Conservation (phyloP, 92 coral and sea anemone genomes). For the Siderastrea siderea region DNA sequence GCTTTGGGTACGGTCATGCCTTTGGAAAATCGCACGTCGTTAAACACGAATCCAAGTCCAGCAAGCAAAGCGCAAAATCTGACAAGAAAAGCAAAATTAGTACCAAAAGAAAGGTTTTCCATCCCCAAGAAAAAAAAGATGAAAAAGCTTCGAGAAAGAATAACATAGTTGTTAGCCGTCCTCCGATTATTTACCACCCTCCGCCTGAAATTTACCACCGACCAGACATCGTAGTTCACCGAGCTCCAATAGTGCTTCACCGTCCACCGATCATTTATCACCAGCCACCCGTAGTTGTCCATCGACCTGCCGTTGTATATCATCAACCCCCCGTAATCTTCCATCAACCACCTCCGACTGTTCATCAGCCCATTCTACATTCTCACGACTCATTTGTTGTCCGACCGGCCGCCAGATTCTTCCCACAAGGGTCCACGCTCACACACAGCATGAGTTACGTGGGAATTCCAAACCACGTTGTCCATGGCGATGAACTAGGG, state of each 20-base stretch:
- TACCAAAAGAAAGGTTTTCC: conserved; percentile 36
- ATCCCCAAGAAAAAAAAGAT: conserved; percentile 76
- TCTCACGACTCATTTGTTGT: conserved; percentile 93
- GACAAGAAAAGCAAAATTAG: conserved; percentile 47
- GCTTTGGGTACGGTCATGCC: conserved; percentile 60
- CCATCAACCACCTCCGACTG: conserved; percentile 98
- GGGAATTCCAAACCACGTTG: conserved; percentile 90
- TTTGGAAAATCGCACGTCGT: conserved; percentile 91
- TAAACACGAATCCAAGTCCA: conserved; percentile 40
- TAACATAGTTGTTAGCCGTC: conserved; percentile 95
- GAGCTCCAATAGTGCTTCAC: conserved; percentile 99
- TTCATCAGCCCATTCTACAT: conserved; percentile 92
- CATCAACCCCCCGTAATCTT: conserved; percentile 97
- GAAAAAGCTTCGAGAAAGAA: conserved; percentile 88
- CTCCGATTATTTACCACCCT: conserved; percentile 98
- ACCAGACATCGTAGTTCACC: conserved; percentile 99
- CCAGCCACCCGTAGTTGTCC: conserved; percentile 98
- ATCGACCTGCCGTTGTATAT: conserved; percentile 98
- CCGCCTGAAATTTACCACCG: conserved; percentile 99
- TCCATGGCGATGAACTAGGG: conserved; percentile 73
- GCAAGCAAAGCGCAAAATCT: conserved; percentile 27
- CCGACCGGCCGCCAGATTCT: conserved; percentile 86
- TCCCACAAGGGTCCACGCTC: conserved; percentile 86
- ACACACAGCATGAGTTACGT: conserved; percentile 83
- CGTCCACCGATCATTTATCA: conserved; percentile 98